Evolutionary conservation across 2,113 vertebrate genomes (phyloP), one percentile per base, ranked within the genome.

Genomic region (Tetrao urogallus): DNA sequence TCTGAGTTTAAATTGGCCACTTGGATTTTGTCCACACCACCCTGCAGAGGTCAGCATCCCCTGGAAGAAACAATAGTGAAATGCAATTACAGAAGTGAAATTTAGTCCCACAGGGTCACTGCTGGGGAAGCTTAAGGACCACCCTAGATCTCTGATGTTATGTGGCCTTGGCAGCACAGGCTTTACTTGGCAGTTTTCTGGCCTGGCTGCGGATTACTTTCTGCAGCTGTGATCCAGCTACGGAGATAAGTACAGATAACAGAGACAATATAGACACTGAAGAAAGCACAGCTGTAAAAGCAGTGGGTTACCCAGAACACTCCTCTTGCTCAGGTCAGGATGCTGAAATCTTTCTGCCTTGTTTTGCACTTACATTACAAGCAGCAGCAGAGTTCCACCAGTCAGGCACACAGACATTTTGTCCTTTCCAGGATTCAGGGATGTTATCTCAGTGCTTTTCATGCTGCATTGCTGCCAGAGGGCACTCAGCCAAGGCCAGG

Each of bases 401-500:
- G 47, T 30, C 0, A 0, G 25, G 18, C 50, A 71, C 64, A 69
- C 2, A 6, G 61, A 36, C 72, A n/a, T 47, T 86, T 52, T 14
- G 45, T 82, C 34, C 78, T 87, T 91, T 70, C 58, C 81, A 76
- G 60, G 66, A 79, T 63, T 10, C 10, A 60, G 16, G 52, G 17
- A 30, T 45, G 36, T 40, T 82, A 22, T 61, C 70, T 82, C 63
- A 42, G 19, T 50, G 21, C 76, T 79, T 3, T 8, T 71, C 3
- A 1, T 2, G 0, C 17, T 0, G 3, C 78, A 43, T 47, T 65
- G 40, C 34, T 91, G 72, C 87, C 56, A 85, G 28, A 21, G 76
- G 34, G 18, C 50, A 80, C 60, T 83, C 27, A 25, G 32, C 38
- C 13, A 3, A 69, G 36, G 57, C 32, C 75, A 50, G 50, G 76